These are phyloP conservation scores for Drosophila mercatorum DNA, from an alignment of 2,888 invertebrate species.

Conservation along the genomic window DNA sequence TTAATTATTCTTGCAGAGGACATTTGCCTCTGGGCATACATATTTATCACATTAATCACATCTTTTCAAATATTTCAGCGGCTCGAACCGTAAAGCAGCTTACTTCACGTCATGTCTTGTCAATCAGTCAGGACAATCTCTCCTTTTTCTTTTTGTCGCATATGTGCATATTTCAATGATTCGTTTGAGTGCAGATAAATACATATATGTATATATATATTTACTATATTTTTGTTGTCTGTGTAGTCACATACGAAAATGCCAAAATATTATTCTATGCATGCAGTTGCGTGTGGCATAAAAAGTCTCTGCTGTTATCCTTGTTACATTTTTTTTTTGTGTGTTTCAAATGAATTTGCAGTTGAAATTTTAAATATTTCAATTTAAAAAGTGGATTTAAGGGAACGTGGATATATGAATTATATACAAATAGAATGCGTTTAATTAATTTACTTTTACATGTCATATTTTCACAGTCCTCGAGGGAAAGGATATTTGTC, in stretches of 20 bases:
- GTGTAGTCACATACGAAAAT: neutral
- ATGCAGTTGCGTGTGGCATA: neutral
- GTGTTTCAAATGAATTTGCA: neutral
- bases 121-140: slow-evolving; percentile 1
- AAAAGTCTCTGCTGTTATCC: neutral
- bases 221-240: neutral
- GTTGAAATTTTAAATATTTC: neutral
- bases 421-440: too few relatives aligned
- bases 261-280: neutral
- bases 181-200: too few relatives aligned
- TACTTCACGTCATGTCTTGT: neutral
- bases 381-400: too few relatives aligned
- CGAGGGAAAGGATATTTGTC: too few relatives aligned
- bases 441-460: too few relatives aligned
- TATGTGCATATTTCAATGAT: neutral
- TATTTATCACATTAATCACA: neutral
- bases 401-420: too few relatives aligned
- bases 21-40: too few relatives aligned
- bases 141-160: neutral
- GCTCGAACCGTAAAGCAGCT: neutral
- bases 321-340: neutral
- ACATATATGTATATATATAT: neutral
- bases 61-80: neutral
- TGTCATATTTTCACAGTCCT: too few relatives aligned
- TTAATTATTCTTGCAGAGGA: too few relatives aligned